Conservation (phyloP, 2,797 vertebrate genomes). For the Artibeus jamaicensis region DNA sequence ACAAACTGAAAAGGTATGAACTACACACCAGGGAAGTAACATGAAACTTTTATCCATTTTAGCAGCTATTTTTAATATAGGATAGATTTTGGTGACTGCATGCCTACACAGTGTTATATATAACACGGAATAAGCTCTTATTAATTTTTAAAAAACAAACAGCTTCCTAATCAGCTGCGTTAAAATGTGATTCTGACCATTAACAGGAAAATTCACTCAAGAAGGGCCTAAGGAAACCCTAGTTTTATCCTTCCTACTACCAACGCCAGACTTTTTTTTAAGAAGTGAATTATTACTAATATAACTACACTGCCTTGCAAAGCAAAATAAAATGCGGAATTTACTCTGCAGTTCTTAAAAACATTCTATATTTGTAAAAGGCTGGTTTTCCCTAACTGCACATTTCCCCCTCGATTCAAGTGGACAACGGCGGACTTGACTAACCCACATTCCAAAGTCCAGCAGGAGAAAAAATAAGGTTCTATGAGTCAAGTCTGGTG, state of each 20-base stretch:
- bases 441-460: constrained; percentile 53
- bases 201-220: neutral
- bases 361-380: neutral
- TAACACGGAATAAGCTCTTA: neutral
- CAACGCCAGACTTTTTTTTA: neutral
- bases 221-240: neutral
- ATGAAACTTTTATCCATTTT: constrained; percentile 12
- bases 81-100: neutral
- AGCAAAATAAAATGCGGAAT: neutral
- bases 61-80: constrained; percentile 11
- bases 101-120: neutral
- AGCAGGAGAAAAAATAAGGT: neutral
- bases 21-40: neutral
- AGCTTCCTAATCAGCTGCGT: neutral
- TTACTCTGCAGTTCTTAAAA: neutral
- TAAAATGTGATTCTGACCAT: neutral
- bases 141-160: neutral
- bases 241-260: neutral
- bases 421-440: neutral
- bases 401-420: neutral
- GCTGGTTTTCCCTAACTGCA: neutral
- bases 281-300: neutral
- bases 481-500: neutral
- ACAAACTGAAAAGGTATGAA: neutral
- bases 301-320: neutral